Evolutionary conservation across 2,888 invertebrate species (phyloP).

Genomic region (Lottia scabra): DNA sequence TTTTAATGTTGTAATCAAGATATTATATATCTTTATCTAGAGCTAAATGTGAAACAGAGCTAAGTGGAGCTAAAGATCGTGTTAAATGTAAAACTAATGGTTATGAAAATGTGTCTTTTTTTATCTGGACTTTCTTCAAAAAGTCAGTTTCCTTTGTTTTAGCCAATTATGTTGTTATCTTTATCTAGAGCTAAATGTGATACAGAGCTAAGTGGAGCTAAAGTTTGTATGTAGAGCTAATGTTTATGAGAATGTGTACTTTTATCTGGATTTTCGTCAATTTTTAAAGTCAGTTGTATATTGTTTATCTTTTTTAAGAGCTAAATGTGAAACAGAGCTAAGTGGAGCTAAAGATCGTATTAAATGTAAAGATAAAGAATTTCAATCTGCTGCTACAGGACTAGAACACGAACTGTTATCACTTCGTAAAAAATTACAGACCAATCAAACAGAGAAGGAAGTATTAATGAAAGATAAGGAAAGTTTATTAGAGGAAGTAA

Average conservation of each 20-base stretch:
- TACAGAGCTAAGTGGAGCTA: conserved; percentile 40
- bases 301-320: conserved; percentile 27
- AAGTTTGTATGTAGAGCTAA: conserved; percentile 36
- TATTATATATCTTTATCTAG: conserved; percentile 24
- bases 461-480: conserved; percentile 58
- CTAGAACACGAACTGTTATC: conserved; percentile 50
- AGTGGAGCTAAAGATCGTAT: conserved; percentile 34
- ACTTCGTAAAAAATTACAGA: conserved; percentile 43
- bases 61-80: conserved; percentile 33
- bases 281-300: too few species aligned
- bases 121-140: too few species aligned
- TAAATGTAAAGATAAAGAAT: conserved; percentile 45
- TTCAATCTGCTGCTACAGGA: conserved; percentile 42
- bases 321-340: conserved; percentile 44
- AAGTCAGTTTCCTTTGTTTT: too few species aligned
- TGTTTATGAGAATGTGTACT: too few species aligned
- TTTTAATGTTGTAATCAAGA: too few species aligned
- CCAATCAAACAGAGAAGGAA: conserved; percentile 50
- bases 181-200: conserved; percentile 41
- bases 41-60: conserved; percentile 43
- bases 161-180: too few species aligned
- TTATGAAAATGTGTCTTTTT: too few species aligned
- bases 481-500: conserved; percentile 61
- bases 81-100: conserved; percentile 43
- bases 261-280: too few species aligned